Base-by-base conservation (phyloP, 1,140 invertebrate species). In the Drosophila yakuba region DNA sequence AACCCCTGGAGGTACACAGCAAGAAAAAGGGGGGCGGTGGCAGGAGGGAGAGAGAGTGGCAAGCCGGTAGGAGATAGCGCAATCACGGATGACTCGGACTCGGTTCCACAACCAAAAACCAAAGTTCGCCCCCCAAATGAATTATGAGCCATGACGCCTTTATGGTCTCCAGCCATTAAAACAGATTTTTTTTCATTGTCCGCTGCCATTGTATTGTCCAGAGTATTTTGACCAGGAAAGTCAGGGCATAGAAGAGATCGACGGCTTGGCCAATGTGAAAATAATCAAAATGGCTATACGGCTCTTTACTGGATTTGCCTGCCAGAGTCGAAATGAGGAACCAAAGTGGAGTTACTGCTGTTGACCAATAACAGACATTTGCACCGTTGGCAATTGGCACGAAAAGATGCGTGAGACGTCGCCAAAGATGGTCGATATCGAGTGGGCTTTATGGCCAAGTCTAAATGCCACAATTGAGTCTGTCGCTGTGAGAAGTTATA, bases 101-200 rank as follows among this genome's bases (percentile, higher is more conserved):
- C 54, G 47, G 45, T 12, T 50, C 66, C 54, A 59, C 52, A 59
- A 38, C 67, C 67, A 23, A 73, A 62, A 58, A 74, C 51, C 64
- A 68, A 66, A 66, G 64, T 68, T 68, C 67, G 56, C 66, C 47
- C 39, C 51, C 58, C 59, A 78, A 77, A 77, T 83, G 83, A 86
- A 83, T 86, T 86, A 86, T 86, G 84, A 76, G 59, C 84, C 83
- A 83, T 89, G 80, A 80, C 76, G 83, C 79, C 67, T 86, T 86
- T 82, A 86, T 88, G 76, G 79, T 78, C 61, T 72, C 44, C 25
- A 74, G 75, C 71, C 72, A 86, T 88, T 88, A 86, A 79, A 83
- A 83, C 83, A 56, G 71, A 86, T 32, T 32, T 88, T 88, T 86
- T 69, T 86, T 60, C 68, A 86, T 86, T 85, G 79, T 86, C 57